A percentile compares a stretch with the other conserved stretches of the same genome.
Conservation (phyloP, 2,113 vertebrate species). For the Phalacrocorax brasilianus region DNA sequence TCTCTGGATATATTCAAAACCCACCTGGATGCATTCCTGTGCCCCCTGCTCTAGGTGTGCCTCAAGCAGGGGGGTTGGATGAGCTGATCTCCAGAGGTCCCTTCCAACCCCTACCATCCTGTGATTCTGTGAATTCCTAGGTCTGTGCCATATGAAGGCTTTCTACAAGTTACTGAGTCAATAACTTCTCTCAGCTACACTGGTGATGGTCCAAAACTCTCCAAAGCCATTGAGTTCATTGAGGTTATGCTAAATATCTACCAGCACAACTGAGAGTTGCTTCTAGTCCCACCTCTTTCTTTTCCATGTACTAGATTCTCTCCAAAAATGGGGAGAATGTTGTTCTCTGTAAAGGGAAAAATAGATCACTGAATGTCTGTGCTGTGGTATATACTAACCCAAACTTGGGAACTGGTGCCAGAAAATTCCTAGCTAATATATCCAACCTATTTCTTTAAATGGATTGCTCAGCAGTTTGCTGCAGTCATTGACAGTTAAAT, state of each 20-base stretch:
- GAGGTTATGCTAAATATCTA: not conserved
- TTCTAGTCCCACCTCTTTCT: not conserved
- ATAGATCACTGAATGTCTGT: not conserved
- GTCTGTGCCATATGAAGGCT: not conserved
- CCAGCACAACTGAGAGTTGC: not conserved
- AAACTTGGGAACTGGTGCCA: not conserved
- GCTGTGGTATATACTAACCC: not conserved
- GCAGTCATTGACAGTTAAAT: constrained; percentile 2
- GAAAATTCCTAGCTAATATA: constrained; percentile 21
- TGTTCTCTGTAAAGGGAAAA: not conserved
- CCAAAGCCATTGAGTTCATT: not conserved
- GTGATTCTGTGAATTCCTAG: not conserved
- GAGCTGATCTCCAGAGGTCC: no score
- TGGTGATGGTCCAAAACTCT: not conserved
- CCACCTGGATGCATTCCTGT: no score
- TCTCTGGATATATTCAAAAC: no score
- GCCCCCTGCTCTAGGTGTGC: no score
- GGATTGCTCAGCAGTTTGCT: not conserved
- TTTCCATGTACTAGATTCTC: not conserved
- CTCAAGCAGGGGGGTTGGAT: no score
- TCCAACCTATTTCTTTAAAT: constrained; percentile 16
- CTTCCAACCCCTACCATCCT: no score
- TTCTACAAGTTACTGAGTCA: not conserved
- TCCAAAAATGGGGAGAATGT: not conserved
- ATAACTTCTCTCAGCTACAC: not conserved